A percentile compares a stretch with the other conserved stretches of the same genome.
phyloP scores from a whole-genome alignment of 2,888 invertebrate species.

The Erebia ligea region DNA sequence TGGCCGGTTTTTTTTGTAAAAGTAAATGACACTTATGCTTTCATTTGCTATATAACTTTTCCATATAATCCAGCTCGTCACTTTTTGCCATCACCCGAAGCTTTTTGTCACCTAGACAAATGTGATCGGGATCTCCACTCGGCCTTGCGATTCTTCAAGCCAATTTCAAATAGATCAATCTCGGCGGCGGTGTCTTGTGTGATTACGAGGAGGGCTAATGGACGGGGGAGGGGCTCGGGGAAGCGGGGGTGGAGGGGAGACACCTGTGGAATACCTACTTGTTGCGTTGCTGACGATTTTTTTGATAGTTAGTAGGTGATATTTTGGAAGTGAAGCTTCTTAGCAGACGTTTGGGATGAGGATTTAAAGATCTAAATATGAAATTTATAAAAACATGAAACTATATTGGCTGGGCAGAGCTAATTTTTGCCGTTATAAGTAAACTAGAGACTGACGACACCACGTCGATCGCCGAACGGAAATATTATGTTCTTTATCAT shows the following conservation, averaged over 20 bases:
- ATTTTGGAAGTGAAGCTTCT: background rate
- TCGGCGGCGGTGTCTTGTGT: conserved; percentile 57
- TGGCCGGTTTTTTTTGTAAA: too few relatives aligned
- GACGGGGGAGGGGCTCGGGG: conserved; percentile 37
- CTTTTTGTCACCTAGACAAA: conserved; percentile 34
- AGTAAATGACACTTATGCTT: background rate
- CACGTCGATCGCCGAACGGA: too few relatives aligned
- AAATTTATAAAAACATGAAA: too few relatives aligned
- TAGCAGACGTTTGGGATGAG: too few relatives aligned
- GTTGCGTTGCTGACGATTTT: conserved; percentile 40
- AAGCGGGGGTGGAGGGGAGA: conserved; percentile 33
- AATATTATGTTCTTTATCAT: too few relatives aligned
- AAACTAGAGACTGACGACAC: too few relatives aligned
- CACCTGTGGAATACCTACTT: conserved; percentile 57
- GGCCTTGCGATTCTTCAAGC: conserved; percentile 28
- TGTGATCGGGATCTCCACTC: conserved; percentile 25
- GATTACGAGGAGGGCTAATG: conserved; percentile 57
- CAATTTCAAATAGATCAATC: conserved; percentile 61
- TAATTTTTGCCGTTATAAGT: too few relatives aligned
- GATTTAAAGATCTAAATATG: too few relatives aligned
- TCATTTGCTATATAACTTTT: background rate
- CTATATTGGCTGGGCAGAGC: too few relatives aligned
- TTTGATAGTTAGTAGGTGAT: background rate
- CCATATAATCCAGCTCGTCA: background rate
- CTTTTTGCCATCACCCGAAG: conserved; percentile 6